phyloP scores from a whole-genome alignment of 1,140 invertebrate species.

The Pissodes strobi region DNA sequence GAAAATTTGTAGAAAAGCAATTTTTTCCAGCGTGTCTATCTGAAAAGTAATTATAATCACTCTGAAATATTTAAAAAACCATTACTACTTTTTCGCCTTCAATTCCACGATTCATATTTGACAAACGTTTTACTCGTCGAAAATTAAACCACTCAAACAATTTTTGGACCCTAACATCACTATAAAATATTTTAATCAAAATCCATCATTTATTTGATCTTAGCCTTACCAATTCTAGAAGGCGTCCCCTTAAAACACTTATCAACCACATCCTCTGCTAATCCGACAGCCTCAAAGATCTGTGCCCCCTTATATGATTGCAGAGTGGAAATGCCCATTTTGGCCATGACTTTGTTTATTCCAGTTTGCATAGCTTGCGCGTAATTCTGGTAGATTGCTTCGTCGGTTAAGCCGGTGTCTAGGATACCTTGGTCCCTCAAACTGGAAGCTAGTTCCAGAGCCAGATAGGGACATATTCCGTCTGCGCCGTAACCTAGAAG shows the following conservation, averaged over 20 bases:
- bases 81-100: too few species aligned
- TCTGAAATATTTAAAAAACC: too few species aligned
- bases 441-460: slow-evolving; percentile 87
- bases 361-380: slow-evolving; percentile 59
- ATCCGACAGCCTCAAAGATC: slow-evolving; percentile 98
- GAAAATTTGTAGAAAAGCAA: too few species aligned
- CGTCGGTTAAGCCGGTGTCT: slow-evolving; percentile 75
- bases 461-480: slow-evolving; percentile 95
- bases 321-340: slow-evolving; percentile 99
- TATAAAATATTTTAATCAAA: too few species aligned
- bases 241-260: slow-evolving; percentile 93
- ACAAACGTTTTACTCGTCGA: too few species aligned
- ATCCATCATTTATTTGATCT: too few species aligned
- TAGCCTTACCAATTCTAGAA: slow-evolving; percentile 81
- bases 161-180: too few species aligned
- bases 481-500: slow-evolving; percentile 96
- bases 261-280: slow-evolving; percentile 89
- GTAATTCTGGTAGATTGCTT: slow-evolving; percentile 80
- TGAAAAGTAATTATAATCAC: too few species aligned
- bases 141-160: too few species aligned
- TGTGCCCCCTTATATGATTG: slow-evolving; percentile 99
- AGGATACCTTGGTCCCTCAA: slow-evolving; percentile 83
- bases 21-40: too few species aligned
- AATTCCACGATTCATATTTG: too few species aligned
- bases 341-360: slow-evolving; percentile 83